phyloP scores from a whole-genome alignment of 2,888 invertebrate genomes.

The Platerodrilus igneus region DNA sequence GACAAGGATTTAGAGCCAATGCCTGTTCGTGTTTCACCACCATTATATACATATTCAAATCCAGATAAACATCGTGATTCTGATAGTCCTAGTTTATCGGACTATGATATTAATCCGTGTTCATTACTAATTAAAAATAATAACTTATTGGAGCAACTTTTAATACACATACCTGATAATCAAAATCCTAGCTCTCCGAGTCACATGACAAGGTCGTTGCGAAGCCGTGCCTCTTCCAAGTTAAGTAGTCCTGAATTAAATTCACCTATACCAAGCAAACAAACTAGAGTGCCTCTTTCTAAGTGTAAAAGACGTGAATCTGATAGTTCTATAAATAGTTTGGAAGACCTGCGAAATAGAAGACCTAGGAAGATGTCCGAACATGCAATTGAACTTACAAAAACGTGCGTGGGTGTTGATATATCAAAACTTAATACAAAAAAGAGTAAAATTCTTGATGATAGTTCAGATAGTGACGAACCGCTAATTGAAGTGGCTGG shows the following conservation, averaged over 20 bases:
- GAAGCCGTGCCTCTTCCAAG: conserved; percentile 65
- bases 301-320: conserved; percentile 78
- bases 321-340: conserved; percentile 65
- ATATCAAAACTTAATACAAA: conserved; percentile 39
- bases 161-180: conserved; percentile 73
- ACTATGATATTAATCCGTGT: conserved; percentile 35
- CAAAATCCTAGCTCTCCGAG: conserved; percentile 43
- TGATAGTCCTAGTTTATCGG: conserved; percentile 40
- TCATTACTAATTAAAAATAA: conserved; percentile 51
- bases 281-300: conserved; percentile 18
- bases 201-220: conserved; percentile 44
- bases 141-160: conserved; percentile 69
- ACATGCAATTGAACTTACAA: conserved; percentile 55
- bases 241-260: conserved; percentile 59
- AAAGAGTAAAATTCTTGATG: conserved; percentile 47
- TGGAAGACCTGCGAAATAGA: conserved; percentile 41
- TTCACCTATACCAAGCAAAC: conserved; percentile 34
- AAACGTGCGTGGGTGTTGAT: conserved; percentile 40
- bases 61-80: conserved; percentile 55
- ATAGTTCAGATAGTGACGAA: conserved; percentile 76
- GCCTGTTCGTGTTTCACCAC: conserved; percentile 67
- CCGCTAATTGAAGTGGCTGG: conserved; percentile 67
- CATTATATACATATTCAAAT: conserved; percentile 73
- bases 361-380: conserved; percentile 57
- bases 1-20: conserved; percentile 54